Conservation (phyloP, 2,797 vertebrate species). For the Syngnathus rostellatus region DNA sequence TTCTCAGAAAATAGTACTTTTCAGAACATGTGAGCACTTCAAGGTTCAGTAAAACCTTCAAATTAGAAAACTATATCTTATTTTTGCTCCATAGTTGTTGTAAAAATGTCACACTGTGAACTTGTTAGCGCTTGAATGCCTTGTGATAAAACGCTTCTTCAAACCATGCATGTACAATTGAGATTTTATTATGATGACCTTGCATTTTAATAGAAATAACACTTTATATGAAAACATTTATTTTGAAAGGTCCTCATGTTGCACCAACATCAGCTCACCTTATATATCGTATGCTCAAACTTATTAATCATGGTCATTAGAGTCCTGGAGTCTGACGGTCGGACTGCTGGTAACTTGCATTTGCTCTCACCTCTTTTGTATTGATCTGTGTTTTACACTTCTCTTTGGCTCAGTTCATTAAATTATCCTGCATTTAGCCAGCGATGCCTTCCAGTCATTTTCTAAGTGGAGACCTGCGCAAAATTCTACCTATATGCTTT, state of each 20-base stretch:
- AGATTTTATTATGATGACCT: no score
- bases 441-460: slow-evolving; percentile 1
- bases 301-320: not conserved
- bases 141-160: no score
- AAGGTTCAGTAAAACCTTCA: no score
- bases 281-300: not conserved
- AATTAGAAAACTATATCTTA: no score
- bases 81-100: no score
- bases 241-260: not conserved
- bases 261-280: not conserved
- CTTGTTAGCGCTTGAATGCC: no score
- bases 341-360: not conserved
- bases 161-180: no score
- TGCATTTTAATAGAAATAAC: no score
- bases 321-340: not conserved
- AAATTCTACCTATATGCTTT: not conserved
- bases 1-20: no score
- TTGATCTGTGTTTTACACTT: slow-evolving; percentile 2
- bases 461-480: not conserved
- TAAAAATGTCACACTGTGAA: no score
- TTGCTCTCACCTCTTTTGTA: not conserved
- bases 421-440: slow-evolving; percentile 3
- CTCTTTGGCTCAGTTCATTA: not conserved
- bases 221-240: no score
- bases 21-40: no score